Evolutionary conservation across 2,113 vertebrate species (phyloP).

Genomic region (Atlantisia rogersi): DNA sequence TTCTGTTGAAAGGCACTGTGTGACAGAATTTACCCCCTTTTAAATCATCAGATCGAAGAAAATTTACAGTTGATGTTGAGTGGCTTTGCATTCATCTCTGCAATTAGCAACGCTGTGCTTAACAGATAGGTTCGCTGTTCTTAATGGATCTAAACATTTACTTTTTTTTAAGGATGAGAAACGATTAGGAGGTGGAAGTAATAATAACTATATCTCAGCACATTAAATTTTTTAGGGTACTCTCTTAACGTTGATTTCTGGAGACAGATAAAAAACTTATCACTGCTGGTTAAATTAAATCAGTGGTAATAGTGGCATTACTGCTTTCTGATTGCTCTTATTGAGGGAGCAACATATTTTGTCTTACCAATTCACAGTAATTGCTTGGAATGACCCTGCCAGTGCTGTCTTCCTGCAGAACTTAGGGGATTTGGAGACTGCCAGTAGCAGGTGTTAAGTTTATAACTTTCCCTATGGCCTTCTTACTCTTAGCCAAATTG

Average conservation of each 20-base stretch:
- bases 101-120: not conserved
- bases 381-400: not conserved
- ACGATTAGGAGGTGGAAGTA: not conserved
- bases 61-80: not conserved
- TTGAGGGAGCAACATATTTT: slow-evolving; percentile 16
- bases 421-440: slow-evolving; percentile 34
- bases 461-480: slow-evolving; percentile 50
- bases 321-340: not conserved
- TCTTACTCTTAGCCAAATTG: not conserved
- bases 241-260: not conserved
- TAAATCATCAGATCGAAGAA: not conserved
- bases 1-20: not conserved
- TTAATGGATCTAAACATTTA: not conserved
- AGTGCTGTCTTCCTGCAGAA: slow-evolving; percentile 24
- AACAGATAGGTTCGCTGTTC: not conserved
- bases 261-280: not conserved
- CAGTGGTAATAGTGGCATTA: not conserved
- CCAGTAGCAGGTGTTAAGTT: slow-evolving; percentile 68
- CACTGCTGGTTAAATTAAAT: not conserved
- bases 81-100: not conserved
- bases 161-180: not conserved
- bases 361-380: not conserved
- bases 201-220: not conserved
- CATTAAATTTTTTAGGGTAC: not conserved
- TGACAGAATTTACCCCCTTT: not conserved